Percentiles rank a stretch among this genome's conserved stretches.
These are phyloP conservation scores for Sweltsa coloradensis DNA, from an alignment of 1,140 invertebrate genomes.

Conservation along the genomic window DNA sequence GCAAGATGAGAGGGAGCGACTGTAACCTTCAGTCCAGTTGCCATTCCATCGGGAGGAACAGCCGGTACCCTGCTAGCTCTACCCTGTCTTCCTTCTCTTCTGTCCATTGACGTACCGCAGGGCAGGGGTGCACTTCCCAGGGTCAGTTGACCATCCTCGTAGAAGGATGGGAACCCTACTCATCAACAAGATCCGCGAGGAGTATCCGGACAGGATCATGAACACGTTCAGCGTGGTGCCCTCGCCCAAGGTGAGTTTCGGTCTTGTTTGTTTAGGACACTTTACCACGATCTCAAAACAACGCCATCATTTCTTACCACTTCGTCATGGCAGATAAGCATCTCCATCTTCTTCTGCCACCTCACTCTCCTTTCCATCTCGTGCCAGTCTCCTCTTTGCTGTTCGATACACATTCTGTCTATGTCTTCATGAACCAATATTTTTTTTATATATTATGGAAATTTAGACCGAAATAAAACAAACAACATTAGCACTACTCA, in stretches of 20 bases:
- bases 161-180: conserved; percentile 59
- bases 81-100: too few relatives aligned
- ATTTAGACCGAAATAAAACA: too few relatives aligned
- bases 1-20: too few relatives aligned
- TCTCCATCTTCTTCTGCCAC: neutral
- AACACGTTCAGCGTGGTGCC: conserved; percentile 75
- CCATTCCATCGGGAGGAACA: too few relatives aligned
- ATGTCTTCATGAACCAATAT: too few relatives aligned
- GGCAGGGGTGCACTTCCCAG: too few relatives aligned
- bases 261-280: neutral
- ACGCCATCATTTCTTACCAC: neutral
- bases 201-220: conserved; percentile 77
- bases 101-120: too few relatives aligned
- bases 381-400: neutral
- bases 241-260: conserved; percentile 48
- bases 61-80: too few relatives aligned
- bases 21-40: too few relatives aligned
- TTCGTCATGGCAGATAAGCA: neutral
- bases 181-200: conserved; percentile 63
- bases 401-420: neutral
- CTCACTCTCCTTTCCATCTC: neutral
- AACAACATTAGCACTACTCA: too few relatives aligned
- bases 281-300: neutral
- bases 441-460: too few relatives aligned
- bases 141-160: too few relatives aligned